Conservation (phyloP, 2,113 vertebrate species). For the Crotalus viridis region DNA sequence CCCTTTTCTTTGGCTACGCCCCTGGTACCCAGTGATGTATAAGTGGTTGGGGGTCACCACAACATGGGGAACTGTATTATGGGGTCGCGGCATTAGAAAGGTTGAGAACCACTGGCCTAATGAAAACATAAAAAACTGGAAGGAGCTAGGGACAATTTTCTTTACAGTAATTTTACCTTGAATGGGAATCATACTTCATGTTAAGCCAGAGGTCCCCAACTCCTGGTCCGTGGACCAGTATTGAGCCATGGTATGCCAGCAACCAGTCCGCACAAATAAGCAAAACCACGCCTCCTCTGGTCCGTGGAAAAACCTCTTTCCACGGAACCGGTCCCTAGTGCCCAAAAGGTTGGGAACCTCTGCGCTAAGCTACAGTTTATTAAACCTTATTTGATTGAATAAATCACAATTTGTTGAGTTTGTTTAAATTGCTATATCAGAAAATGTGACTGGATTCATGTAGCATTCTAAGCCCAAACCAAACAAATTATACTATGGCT, state of each 20-base stretch:
- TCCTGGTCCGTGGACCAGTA: neutral
- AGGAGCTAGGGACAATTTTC: no score
- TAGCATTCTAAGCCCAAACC: neutral
- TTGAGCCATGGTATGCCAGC: neutral
- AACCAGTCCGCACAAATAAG: neutral
- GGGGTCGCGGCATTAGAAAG: no score
- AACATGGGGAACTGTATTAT: no score
- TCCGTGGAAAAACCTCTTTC: neutral
- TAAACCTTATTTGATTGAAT: neutral
- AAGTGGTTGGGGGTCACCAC: no score
- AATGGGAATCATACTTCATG: no score
- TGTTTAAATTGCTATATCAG: neutral
- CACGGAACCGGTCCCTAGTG: neutral
- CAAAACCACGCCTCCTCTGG: no score
- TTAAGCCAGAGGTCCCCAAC: neutral
- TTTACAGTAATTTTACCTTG: no score
- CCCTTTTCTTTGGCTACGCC: no score
- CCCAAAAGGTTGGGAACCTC: neutral
- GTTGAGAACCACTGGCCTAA: no score
- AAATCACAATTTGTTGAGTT: neutral
- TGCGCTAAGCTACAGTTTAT: neutral
- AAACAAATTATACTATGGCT: neutral
- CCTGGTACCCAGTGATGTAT: no score
- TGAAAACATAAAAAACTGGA: no score
- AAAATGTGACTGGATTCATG: neutral